Evolutionary conservation across 2,797 vertebrate species (phyloP).

Genomic region (Vultur gryphus): DNA sequence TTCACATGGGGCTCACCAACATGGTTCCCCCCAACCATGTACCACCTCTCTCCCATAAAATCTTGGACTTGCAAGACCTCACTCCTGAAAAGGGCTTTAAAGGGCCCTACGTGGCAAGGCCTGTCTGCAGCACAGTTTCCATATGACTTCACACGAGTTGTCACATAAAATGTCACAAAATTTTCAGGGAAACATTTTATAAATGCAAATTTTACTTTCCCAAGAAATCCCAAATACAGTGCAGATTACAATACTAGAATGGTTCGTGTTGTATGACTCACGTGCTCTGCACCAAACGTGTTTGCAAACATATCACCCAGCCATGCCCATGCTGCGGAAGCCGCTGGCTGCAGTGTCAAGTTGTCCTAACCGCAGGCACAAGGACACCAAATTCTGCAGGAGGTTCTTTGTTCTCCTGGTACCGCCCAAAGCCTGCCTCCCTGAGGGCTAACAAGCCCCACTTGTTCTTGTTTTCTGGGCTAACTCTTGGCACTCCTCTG

Average conservation of each 20-base stretch:
- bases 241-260: not conserved
- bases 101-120: not conserved
- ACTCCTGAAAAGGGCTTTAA: not conserved
- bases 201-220: not conserved
- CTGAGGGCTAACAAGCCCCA: not conserved
- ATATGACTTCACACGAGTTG: rapidly evolving
- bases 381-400: not conserved
- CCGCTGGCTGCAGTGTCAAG: not conserved
- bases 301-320: not conserved
- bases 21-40: not conserved
- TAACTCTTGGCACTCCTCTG: not conserved
- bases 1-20: not conserved
- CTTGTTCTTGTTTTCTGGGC: not conserved
- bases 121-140: not conserved
- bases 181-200: not conserved
- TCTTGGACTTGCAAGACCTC: not conserved
- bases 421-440: not conserved
- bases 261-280: not conserved
- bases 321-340: not conserved
- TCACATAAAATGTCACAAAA: not conserved
- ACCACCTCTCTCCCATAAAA: not conserved
- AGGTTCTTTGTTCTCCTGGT: not conserved
- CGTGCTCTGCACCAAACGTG: rapidly evolving
- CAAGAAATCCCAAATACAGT: not conserved
- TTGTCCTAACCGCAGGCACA: not conserved